Evolutionary conservation across 64 coral and sea anemone species (phyloP), one percentile per base, ranked within the genome.

Genomic region (Exaiptasia diaphana): DNA sequence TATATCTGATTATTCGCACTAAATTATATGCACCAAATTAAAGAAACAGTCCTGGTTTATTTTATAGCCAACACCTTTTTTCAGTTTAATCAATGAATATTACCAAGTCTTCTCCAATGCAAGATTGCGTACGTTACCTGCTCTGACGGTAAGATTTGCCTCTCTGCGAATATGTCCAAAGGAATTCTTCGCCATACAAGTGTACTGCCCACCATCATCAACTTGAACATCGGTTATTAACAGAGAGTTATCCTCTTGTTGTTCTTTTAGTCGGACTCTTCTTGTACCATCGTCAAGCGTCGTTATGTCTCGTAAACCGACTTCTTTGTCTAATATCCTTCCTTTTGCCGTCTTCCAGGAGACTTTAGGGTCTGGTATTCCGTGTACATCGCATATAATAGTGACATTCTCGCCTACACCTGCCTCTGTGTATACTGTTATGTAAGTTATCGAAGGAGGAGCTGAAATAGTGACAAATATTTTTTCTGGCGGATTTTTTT

Each of bases 201-300:
- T 81, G 34, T 92, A 92, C 8, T 80, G 40, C 3, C 90, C 90
- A 30, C 34, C 31, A 54, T 92, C 82, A 13, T 14, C n/a, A 7
- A 81, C 82, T 28, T 75, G 74, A 20, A 68, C 56, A 27, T 74
- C 69, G 18, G 76, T 85, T 8, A 92, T 40, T 5, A 92, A 18
- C 28, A 92, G 31, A 4, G 82, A 92, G 7, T 82, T 75, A 41
- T 86, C 90, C 0, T 83, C 27, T 38, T 72, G 80, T 27, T 71
- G 49, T 7, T 28, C 72, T 18, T 56, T 83, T 3, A 46, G 45
- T 43, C 80, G 35, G 25, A 9, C 32, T 14, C 1, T 41, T 58
- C 29, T 56, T 11, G 46, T 83, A 28, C n/a, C 46, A 41, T 83
- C 80, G 20, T 83, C 80, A 37, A 83, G 80, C 13, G 12, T 30